Percentiles rank a stretch among this genome's conserved stretches.
Evolutionary conservation across 2,797 vertebrate species (phyloP).

Genomic region (Mormyrops attenuatus): DNA sequence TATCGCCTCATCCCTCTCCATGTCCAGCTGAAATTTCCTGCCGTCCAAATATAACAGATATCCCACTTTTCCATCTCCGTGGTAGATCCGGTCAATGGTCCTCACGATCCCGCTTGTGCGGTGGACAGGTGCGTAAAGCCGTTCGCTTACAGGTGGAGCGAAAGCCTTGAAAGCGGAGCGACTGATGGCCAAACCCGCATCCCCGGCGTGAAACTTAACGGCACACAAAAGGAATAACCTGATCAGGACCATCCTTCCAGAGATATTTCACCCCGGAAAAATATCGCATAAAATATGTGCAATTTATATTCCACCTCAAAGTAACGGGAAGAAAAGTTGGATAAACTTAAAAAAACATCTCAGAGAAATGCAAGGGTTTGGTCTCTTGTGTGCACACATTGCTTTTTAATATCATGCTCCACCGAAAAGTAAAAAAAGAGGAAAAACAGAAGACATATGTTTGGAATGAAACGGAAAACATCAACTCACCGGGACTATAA

Average conservation of each 20-base stretch:
- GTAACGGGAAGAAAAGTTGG: slow-evolving; percentile 19
- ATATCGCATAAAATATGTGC: not conserved
- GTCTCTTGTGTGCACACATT: slow-evolving; percentile 52
- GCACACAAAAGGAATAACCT: slow-evolving; percentile 53
- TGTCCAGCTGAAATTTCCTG: slow-evolving; percentile 78
- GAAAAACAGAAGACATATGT: slow-evolving; percentile 36
- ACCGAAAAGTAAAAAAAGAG: slow-evolving; percentile 34
- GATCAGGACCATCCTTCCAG: slow-evolving; percentile 44
- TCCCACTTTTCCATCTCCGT: slow-evolving; percentile 81
- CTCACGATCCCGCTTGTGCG: slow-evolving; percentile 70
- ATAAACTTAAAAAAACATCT: slow-evolving; percentile 39
- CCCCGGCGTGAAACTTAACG: slow-evolving; percentile 37
- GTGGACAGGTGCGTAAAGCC: slow-evolving; percentile 54
- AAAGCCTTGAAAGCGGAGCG: slow-evolving; percentile 46
- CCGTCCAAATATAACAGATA: slow-evolving; percentile 81
- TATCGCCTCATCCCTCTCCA: slow-evolving; percentile 77
- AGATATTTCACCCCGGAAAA: slow-evolving; percentile 46
- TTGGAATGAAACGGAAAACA: slow-evolving; percentile 19
- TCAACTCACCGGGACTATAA: slow-evolving; percentile 45
- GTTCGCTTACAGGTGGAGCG: slow-evolving; percentile 57
- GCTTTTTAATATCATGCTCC: slow-evolving; percentile 40
- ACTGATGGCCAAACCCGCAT: slow-evolving; percentile 34
- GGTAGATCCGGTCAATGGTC: slow-evolving; percentile 79
- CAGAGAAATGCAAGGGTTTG: slow-evolving; percentile 10
- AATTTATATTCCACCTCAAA: slow-evolving; percentile 47